Conservation (phyloP, 2,888 invertebrate genomes). For the Hartigia nigra region DNA sequence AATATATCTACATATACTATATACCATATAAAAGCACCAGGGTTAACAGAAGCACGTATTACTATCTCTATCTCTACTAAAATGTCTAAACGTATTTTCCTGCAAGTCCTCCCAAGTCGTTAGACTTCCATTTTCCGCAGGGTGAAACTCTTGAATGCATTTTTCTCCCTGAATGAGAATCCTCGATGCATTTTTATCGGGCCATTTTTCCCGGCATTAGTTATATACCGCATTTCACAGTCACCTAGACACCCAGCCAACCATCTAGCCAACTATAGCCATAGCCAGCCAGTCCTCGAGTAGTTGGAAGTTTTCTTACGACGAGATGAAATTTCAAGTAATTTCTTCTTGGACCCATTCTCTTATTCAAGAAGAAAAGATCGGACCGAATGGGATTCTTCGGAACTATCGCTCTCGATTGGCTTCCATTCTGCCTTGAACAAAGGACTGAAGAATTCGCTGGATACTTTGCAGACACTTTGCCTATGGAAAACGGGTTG, state of each 20-base stretch:
- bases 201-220: conserved; percentile 33
- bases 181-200: conserved; percentile 35
- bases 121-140: conserved; percentile 34
- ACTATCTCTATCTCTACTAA: too few species aligned
- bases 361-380: background rate
- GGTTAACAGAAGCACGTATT: background rate
- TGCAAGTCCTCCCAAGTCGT: conserved; percentile 20
- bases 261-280: background rate
- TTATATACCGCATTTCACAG: conserved; percentile 22
- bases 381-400: background rate
- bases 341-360: background rate
- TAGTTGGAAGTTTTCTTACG: conserved; percentile 2
- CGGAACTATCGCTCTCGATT: background rate
- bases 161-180: conserved; percentile 16
- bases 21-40: background rate
- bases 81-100: background rate
- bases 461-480: background rate
- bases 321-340: background rate
- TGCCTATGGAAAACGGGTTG: background rate
- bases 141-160: background rate
- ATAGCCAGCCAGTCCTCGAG: background rate
- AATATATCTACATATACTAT: background rate
- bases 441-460: background rate
- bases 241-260: background rate
- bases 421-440: background rate